phyloP scores from a whole-genome alignment of 2,888 invertebrate genomes.

The Drosophila diplacantha region DNA sequence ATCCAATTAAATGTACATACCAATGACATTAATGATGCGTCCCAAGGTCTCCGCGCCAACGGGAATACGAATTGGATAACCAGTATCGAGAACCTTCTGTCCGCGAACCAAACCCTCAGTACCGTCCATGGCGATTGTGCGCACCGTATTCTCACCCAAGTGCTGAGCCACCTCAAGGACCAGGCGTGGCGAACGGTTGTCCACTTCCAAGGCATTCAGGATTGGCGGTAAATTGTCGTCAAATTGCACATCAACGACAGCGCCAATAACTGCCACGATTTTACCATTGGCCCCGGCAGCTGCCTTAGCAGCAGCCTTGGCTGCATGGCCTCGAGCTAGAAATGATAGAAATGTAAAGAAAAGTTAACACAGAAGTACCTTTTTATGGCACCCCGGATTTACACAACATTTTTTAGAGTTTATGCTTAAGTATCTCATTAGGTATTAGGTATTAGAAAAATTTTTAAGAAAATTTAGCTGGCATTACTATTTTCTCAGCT shows the following conservation, averaged over 20 bases:
- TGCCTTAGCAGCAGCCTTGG: conserved; percentile 69
- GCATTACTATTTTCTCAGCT: neutral
- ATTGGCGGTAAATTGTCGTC: conserved; percentile 93
- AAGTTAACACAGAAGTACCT: too few species aligned
- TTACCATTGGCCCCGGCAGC: conserved; percentile 67
- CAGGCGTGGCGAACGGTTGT: conserved; percentile 86
- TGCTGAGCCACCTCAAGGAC: conserved; percentile 90
- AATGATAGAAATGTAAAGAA: neutral
- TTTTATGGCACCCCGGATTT: neutral
- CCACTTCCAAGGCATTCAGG: conserved; percentile 95
- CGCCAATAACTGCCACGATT: conserved; percentile 96
- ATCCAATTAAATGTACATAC: conserved; percentile 62
- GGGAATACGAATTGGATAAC: conserved; percentile 92
- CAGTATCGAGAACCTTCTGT: conserved; percentile 87
- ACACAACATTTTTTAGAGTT: neutral
- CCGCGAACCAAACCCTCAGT: conserved; percentile 95
- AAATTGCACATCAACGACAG: conserved; percentile 98
- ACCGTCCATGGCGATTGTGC: conserved; percentile 96
- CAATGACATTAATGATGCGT: conserved; percentile 96
- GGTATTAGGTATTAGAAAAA: neutral
- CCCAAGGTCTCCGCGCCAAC: conserved; percentile 94
- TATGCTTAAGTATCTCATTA: neutral
- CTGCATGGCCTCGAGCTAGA: conserved; percentile 70
- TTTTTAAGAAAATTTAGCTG: neutral
- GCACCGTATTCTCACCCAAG: conserved; percentile 92